These are phyloP conservation scores for Archocentrus centrarchus DNA, from an alignment of 2,113 vertebrate species.

Conservation along the genomic window DNA sequence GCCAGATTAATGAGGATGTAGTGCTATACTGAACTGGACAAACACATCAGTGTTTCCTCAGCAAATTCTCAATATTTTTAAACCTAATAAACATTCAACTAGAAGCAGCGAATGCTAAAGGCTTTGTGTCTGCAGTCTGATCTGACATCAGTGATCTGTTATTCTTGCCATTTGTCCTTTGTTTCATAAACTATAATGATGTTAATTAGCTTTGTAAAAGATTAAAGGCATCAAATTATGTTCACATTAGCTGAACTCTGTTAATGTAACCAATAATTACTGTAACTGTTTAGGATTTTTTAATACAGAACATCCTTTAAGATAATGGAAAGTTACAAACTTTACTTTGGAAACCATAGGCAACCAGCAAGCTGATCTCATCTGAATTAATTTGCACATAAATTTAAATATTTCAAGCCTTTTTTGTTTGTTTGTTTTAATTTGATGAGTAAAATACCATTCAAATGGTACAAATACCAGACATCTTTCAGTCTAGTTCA, in stretches of 20 bases:
- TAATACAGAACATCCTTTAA: rapidly evolving
- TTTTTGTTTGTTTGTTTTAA: no score
- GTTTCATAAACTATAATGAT: conserved; percentile 32
- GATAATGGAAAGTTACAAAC: not conserved
- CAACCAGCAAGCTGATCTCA: not conserved
- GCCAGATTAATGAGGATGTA: not conserved
- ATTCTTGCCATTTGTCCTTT: conserved; percentile 31
- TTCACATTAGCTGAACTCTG: not conserved
- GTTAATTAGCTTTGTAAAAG: conserved; percentile 15
- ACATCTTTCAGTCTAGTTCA: not conserved
- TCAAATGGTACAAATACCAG: not conserved
- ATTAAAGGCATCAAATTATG: conserved; percentile 8
- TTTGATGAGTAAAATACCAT: no score
- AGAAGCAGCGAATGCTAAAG: conserved; percentile 1
- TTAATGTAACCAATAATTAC: not conserved
- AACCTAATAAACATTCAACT: not conserved
- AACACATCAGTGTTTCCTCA: not conserved
- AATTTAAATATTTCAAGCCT: no score
- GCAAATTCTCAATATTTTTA: not conserved
- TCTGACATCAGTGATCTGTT: conserved; percentile 13
- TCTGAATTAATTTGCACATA: no score
- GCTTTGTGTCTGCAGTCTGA: conserved; percentile 9
- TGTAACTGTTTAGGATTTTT: not conserved
- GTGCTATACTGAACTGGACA: not conserved
- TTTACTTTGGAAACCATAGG: no score